Percentiles rank a stretch among this genome's conserved stretches.
phyloP scores from a whole-genome alignment of 2,888 invertebrate genomes.

The Rugalucina vietnamica region DNA sequence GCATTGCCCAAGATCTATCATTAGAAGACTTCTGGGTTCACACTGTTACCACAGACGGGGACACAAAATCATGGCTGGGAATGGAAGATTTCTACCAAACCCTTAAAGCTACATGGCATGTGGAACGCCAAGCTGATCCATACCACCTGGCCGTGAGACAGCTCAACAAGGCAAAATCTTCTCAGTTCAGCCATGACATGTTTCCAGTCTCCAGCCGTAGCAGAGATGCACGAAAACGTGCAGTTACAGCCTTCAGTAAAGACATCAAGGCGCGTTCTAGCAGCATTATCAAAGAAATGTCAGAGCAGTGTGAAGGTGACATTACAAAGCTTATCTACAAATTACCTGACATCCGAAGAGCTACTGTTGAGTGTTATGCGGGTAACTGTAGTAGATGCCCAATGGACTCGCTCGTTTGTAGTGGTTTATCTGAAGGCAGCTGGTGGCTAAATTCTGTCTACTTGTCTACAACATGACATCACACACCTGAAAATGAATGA shows the following conservation, averaged over 20 bases:
- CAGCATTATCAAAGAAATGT: constrained; percentile 18
- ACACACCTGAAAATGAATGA: too few relatives aligned
- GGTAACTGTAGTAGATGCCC: constrained; percentile 25
- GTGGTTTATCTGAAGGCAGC: constrained; percentile 5
- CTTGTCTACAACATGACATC: too few relatives aligned
- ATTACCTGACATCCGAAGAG: not conserved
- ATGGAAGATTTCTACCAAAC: constrained; percentile 11
- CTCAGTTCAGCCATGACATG: constrained; percentile 13
- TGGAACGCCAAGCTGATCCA: constrained; percentile 9
- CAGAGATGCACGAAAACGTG: constrained; percentile 6
- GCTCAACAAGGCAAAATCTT: constrained; percentile 8
- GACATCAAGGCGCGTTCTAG: constrained; percentile 16
- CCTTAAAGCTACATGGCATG: constrained; percentile 3
- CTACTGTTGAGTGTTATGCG: constrained; percentile 12
- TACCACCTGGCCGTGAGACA: constrained; percentile 16
- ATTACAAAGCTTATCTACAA: not conserved
- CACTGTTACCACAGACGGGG: constrained; percentile 19
- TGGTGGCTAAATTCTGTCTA: not conserved
- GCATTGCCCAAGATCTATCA: constrained; percentile 21
- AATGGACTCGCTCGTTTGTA: constrained; percentile 7
- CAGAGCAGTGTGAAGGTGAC: not conserved
- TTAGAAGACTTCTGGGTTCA: constrained; percentile 19
- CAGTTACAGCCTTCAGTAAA: constrained; percentile 17
- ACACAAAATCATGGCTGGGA: constrained; percentile 15
- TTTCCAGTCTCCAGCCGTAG: not conserved